Conservation (phyloP, 2,888 invertebrate genomes). For the Heliconius ethilla region DNA sequence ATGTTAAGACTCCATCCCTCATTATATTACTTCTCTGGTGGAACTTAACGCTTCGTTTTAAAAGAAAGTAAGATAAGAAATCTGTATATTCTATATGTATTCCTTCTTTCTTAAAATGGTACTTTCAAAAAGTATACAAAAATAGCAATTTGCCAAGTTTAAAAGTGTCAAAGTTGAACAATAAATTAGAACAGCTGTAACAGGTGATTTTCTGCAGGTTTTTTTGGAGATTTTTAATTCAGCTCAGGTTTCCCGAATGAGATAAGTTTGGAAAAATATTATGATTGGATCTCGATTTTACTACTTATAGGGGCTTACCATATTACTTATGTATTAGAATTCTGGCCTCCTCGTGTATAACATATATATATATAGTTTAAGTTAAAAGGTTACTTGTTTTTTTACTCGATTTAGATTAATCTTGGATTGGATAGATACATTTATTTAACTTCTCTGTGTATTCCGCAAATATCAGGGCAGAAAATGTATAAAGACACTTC, state of each 20-base stretch:
- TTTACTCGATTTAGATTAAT: background rate
- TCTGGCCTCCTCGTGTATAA: background rate
- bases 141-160: conserved; percentile 18
- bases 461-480: background rate
- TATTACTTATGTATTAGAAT: conserved; percentile 8
- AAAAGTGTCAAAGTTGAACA: conserved; percentile 23
- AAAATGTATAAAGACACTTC: too few relatives aligned
- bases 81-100: background rate
- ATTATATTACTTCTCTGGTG: background rate
- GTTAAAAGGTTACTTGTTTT: background rate
- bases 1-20: too few relatives aligned
- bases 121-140: conserved; percentile 7
- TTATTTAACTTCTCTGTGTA: background rate
- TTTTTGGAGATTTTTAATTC: conserved; percentile 20
- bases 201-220: conserved; percentile 19
- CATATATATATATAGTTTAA: background rate
- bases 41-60: background rate
- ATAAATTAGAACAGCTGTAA: conserved; percentile 18
- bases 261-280: conserved; percentile 14
- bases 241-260: conserved; percentile 5
- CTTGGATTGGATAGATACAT: background rate
- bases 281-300: conserved; percentile 24
- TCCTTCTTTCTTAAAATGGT: background rate
- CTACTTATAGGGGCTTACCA: conserved; percentile 5
- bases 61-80: background rate